Evolutionary conservation across 2,888 invertebrate species (phyloP).

Genomic region (Mythimna ferrago): DNA sequence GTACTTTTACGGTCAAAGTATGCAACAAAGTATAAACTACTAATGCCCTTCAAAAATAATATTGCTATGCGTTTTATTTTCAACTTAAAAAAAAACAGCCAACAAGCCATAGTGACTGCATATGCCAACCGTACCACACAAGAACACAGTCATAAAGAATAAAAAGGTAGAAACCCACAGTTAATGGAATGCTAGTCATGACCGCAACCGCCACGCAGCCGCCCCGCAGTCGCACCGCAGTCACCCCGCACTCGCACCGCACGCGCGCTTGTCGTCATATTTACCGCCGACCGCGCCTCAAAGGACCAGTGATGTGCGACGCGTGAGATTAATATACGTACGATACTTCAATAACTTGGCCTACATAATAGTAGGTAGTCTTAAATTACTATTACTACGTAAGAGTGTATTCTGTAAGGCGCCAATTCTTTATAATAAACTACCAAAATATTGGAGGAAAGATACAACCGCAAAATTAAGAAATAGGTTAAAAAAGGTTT

Average conservation of each 20-base stretch:
- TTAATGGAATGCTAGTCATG: slow-evolving; percentile 38
- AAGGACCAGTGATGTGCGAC: slow-evolving; percentile 46
- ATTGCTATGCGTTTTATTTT: background rate
- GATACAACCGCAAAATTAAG: no score
- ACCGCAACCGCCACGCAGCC: slow-evolving; percentile 35
- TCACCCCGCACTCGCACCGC: slow-evolving; percentile 24
- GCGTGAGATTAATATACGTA: slow-evolving; percentile 15
- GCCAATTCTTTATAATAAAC: no score
- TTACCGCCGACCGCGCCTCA: slow-evolving; percentile 49
- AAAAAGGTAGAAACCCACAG: slow-evolving; percentile 32
- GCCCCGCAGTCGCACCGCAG: slow-evolving; percentile 32
- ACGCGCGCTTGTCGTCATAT: slow-evolving; percentile 39
- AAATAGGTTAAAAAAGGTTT: no score
- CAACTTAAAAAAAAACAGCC: background rate
- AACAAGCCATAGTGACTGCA: slow-evolving; percentile 7
- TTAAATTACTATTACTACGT: no score
- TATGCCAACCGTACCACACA: background rate
- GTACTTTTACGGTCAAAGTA: no score
- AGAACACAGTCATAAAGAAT: slow-evolving; percentile 35
- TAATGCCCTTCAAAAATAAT: background rate
- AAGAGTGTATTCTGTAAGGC: no score
- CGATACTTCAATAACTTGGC: slow-evolving; percentile 19
- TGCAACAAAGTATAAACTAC: no score
- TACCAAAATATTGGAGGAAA: no score
- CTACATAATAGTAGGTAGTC: background rate